phyloP scores from a whole-genome alignment of 2,113 vertebrate genomes.

The Cyprinus carpio region DNA sequence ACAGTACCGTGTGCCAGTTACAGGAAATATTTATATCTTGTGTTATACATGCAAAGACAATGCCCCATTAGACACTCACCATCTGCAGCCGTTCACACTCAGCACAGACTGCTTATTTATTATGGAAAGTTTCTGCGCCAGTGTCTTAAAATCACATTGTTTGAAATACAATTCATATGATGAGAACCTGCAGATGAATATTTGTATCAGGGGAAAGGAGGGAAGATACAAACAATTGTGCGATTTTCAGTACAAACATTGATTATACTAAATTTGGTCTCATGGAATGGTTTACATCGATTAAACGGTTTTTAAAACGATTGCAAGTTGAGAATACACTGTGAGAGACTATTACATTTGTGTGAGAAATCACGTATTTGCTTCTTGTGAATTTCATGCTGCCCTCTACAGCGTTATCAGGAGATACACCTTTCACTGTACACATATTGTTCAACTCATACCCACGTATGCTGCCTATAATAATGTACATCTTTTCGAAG shows the following conservation, averaged over 20 bases:
- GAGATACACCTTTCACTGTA: slow-evolving; percentile 78
- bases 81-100: slow-evolving; percentile 48
- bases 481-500: slow-evolving; percentile 78
- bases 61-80: slow-evolving; percentile 58
- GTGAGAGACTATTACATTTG: slow-evolving; percentile 19
- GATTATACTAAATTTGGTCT: slow-evolving; percentile 27
- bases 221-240: slow-evolving; percentile 15
- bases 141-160: slow-evolving; percentile 19
- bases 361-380: slow-evolving; percentile 41
- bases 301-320: slow-evolving; percentile 22
- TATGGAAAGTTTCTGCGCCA: slow-evolving; percentile 13
- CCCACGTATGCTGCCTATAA: slow-evolving; percentile 75
- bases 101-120: slow-evolving; percentile 58
- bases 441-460: slow-evolving; percentile 79
- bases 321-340: slow-evolving; percentile 26
- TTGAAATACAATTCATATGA: slow-evolving; percentile 9
- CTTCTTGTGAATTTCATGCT: slow-evolving; percentile 68
- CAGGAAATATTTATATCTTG: slow-evolving; percentile 48
- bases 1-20: slow-evolving; percentile 60
- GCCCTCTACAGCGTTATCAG: slow-evolving; percentile 65
- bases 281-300: slow-evolving; percentile 45
- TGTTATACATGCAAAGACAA: slow-evolving; percentile 69
- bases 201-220: slow-evolving; percentile 26
- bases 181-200: slow-evolving; percentile 29
- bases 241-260: slow-evolving; percentile 34